Evolutionary conservation across 2,888 invertebrate genomes (phyloP).

Genomic region (Boloria euphrosyne): DNA sequence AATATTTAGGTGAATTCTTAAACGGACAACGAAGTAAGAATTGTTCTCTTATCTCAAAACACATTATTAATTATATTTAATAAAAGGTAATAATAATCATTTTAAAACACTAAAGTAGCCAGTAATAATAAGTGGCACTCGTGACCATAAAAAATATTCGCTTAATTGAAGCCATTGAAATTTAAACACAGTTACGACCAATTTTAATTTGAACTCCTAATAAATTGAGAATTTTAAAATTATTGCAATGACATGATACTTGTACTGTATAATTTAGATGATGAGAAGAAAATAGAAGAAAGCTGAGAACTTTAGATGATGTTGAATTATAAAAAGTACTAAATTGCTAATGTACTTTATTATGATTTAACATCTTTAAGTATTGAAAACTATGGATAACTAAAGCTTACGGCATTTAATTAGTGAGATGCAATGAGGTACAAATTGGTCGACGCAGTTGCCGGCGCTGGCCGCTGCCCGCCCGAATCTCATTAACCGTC

Average conservation of each 20-base stretch:
- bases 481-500: conserved; percentile 75
- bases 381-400: conserved; percentile 30
- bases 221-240: neutral
- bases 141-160: too few relatives aligned
- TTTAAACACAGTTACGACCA: conserved; percentile 1
- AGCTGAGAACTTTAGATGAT: too few relatives aligned
- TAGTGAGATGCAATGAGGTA: conserved; percentile 68
- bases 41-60: too few relatives aligned
- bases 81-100: too few relatives aligned
- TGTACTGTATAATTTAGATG: neutral
- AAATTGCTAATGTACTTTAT: neutral
- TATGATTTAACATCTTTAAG: conserved; percentile 5
- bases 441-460: conserved; percentile 71
- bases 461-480: conserved; percentile 49
- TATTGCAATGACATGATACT: neutral
- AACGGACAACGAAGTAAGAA: too few relatives aligned
- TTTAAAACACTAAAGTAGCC: too few relatives aligned
- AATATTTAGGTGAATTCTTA: too few relatives aligned
- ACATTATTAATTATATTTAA: too few relatives aligned
- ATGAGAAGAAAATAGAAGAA: too few relatives aligned
- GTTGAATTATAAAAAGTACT: too few relatives aligned
- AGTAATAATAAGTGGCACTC: too few relatives aligned
- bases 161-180: neutral
- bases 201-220: neutral
- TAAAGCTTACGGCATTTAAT: conserved; percentile 58